Percentiles rank a stretch among this genome's conserved stretches.
Evolutionary conservation across 2,888 invertebrate species (phyloP).

Genomic region (Argyresthia goedartella): DNA sequence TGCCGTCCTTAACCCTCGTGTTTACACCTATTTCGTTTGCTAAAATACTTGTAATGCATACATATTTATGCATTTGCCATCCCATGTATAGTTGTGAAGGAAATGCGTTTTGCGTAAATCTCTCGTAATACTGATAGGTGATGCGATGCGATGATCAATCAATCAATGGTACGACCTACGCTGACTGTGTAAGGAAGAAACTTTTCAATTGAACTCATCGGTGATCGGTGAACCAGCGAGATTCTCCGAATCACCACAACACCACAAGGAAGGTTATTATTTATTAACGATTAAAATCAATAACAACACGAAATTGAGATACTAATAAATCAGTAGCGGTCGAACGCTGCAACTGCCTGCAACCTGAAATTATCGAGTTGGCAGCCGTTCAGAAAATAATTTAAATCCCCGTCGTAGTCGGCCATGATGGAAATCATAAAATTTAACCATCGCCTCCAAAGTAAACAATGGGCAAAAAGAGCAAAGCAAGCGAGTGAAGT

Average conservation of each 20-base stretch:
- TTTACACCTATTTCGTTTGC: constrained; percentile 34
- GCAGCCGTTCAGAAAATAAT: constrained; percentile 59
- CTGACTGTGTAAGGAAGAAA: no score
- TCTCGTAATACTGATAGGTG: no score
- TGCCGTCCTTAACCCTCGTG: constrained; percentile 19
- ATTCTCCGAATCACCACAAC: not conserved
- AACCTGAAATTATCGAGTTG: constrained; percentile 49
- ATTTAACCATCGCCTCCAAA: constrained; percentile 55
- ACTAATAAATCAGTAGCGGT: constrained; percentile 45
- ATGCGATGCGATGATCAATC: no score
- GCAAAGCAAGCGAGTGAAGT: constrained; percentile 29
- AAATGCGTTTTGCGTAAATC: no score
- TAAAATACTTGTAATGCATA: not conserved
- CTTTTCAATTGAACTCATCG: no score
- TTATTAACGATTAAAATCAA: not conserved
- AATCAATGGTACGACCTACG: no score
- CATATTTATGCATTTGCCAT: not conserved
- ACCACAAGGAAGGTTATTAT: not conserved
- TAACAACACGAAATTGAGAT: constrained; percentile 29
- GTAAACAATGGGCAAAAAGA: constrained; percentile 67
- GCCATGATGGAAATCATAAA: constrained; percentile 61
- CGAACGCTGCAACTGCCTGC: constrained; percentile 32
- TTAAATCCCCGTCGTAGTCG: constrained; percentile 39
- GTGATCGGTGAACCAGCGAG: not conserved
- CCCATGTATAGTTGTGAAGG: not conserved